phyloP scores from a whole-genome alignment of 1,140 invertebrate genomes.

The Bombus affinis region DNA sequence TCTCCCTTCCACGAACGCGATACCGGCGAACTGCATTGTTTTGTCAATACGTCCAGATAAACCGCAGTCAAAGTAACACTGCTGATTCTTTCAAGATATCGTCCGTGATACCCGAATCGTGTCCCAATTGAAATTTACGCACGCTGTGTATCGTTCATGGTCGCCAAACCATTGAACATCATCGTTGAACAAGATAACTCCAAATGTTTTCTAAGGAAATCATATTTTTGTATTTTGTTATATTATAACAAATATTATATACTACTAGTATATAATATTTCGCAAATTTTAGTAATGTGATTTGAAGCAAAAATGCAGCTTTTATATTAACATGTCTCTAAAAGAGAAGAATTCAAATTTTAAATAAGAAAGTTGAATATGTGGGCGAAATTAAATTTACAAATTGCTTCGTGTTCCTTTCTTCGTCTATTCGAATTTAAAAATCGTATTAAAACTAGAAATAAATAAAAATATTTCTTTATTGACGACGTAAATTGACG shows the following conservation, averaged over 20 bases:
- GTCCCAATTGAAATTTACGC: neutral
- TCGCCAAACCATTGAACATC: no score
- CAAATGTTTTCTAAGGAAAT: neutral
- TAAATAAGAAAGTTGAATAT: neutral
- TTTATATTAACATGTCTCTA: no score
- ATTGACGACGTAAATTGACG: neutral
- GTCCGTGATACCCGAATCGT: neutral
- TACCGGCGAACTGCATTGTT: slow-evolving; percentile 1
- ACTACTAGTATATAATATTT: neutral
- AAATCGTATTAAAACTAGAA: neutral
- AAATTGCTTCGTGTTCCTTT: no score
- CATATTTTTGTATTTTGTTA: neutral
- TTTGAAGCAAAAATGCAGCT: neutral
- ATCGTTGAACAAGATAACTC: neutral
- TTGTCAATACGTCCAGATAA: neutral
- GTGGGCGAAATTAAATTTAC: neutral
- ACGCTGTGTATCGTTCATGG: no score
- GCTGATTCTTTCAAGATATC: neutral
- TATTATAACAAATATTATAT: no score
- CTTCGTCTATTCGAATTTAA: no score
- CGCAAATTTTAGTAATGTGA: neutral
- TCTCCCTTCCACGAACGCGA: no score
- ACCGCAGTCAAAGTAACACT: neutral
- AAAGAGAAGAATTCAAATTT: neutral
- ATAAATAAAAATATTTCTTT: slow-evolving; percentile 16